Evolutionary conservation across 2,888 invertebrate species (phyloP).

Genomic region (Nomada lathburiana): DNA sequence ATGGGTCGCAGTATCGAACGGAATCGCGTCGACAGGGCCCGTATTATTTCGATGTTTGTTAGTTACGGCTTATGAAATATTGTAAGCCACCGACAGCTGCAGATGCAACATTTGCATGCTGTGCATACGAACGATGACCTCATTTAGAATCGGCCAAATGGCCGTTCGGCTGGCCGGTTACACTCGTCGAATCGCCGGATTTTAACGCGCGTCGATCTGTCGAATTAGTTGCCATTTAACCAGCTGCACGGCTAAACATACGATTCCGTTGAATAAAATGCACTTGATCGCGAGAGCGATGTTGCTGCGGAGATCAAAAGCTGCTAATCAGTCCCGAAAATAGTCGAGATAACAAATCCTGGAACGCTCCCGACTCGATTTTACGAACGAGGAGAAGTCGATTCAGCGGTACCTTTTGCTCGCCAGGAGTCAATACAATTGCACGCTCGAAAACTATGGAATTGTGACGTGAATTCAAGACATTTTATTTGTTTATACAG

Average conservation of each 20-base stretch:
- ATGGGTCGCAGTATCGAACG: background rate
- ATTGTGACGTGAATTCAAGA: background rate
- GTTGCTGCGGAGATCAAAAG: conserved; percentile 19
- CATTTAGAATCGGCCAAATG: conserved; percentile 39
- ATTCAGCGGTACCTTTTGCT: background rate
- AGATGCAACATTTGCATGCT: conserved; percentile 20
- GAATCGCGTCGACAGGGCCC: background rate
- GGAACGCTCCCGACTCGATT: conserved; percentile 5
- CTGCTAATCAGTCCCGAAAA: background rate
- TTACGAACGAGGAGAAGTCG: background rate
- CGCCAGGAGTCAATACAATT: background rate
- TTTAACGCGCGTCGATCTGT: conserved; percentile 48
- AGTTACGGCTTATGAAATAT: conserved; percentile 31
- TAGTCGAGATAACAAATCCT: background rate
- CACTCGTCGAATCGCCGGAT: conserved; percentile 26
- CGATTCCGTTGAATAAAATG: conserved; percentile 27
- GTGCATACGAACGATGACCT: conserved; percentile 14
- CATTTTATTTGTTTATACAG: too few relatives aligned
- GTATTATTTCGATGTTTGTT: conserved; percentile 34
- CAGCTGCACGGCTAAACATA: background rate
- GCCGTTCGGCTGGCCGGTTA: conserved; percentile 16
- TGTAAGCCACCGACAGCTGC: conserved; percentile 41
- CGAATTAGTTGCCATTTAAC: conserved; percentile 36
- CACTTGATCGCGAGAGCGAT: background rate
- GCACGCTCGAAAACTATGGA: background rate